Percentiles rank a stretch among this genome's conserved stretches.
Conservation (phyloP, 2,113 vertebrate species). For the Colius striatus region DNA sequence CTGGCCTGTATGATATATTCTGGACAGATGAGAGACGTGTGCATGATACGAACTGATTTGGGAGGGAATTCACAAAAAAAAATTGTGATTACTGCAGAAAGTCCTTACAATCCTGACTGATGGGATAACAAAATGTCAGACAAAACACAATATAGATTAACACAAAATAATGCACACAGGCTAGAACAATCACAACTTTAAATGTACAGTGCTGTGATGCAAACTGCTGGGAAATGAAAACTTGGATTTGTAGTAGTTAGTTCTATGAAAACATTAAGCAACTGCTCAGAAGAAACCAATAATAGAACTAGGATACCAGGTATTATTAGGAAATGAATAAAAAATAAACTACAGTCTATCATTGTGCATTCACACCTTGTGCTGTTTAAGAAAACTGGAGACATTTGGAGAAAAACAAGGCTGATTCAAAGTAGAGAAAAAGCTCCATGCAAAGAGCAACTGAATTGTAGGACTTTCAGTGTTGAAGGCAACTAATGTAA, state of each 20-base stretch:
- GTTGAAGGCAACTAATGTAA: fast-evolving
- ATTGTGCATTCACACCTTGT: background rate
- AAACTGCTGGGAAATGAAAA: background rate
- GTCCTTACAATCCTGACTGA: background rate
- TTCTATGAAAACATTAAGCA: background rate
- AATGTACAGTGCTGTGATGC: background rate
- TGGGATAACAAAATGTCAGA: background rate
- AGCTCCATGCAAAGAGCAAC: background rate
- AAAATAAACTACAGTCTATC: background rate
- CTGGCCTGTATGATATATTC: background rate
- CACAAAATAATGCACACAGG: background rate
- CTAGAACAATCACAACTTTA: background rate
- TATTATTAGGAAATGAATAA: background rate
- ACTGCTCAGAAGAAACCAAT: background rate
- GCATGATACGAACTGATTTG: background rate
- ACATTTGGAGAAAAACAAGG: background rate
- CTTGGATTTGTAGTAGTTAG: background rate
- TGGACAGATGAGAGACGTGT: background rate
- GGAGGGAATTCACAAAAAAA: background rate
- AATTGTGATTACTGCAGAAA: background rate
- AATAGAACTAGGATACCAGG: background rate
- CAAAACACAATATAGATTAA: background rate
- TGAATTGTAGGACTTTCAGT: background rate
- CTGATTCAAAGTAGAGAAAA: background rate
- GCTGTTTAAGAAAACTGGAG: background rate